Evolutionary conservation across 2,888 invertebrate species (phyloP).

Genomic region (Coelinius sp.): DNA sequence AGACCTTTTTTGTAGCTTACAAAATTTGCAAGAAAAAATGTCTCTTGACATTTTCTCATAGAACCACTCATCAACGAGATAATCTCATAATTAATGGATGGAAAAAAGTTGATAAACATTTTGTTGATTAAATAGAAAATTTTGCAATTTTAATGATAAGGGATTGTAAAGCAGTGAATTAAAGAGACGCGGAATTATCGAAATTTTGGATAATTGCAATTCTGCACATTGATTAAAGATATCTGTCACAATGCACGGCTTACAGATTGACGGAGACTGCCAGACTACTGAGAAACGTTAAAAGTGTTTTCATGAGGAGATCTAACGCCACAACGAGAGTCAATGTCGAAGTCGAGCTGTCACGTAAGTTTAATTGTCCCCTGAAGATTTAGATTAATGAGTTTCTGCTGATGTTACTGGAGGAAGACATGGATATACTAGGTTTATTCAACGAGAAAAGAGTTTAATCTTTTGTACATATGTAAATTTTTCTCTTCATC

Average conservation of each 20-base stretch:
- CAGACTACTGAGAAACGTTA: constrained; percentile 93
- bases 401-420: constrained; percentile 17
- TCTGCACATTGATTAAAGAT: neutral
- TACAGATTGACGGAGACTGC: constrained; percentile 97
- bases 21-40: too few relatives aligned
- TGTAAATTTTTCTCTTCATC: constrained; percentile 14
- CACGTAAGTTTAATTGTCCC: constrained; percentile 81
- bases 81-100: too few relatives aligned
- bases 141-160: neutral
- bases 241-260: constrained; percentile 60
- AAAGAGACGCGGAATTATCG: neutral
- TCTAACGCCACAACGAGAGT: constrained; percentile 81
- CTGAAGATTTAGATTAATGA: constrained; percentile 19
- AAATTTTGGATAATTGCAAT: neutral
- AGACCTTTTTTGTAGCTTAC: too few relatives aligned
- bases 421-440: neutral
- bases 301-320: constrained; percentile 90
- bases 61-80: too few relatives aligned
- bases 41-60: too few relatives aligned
- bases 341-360: constrained; percentile 90
- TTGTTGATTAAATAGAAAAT: neutral
- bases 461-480: neutral
- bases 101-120: too few relatives aligned
- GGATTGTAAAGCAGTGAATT: neutral
- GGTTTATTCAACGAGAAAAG: neutral